Evolutionary conservation across 2,888 invertebrate genomes (phyloP).

Genomic region (Eremobia ochroleuca): DNA sequence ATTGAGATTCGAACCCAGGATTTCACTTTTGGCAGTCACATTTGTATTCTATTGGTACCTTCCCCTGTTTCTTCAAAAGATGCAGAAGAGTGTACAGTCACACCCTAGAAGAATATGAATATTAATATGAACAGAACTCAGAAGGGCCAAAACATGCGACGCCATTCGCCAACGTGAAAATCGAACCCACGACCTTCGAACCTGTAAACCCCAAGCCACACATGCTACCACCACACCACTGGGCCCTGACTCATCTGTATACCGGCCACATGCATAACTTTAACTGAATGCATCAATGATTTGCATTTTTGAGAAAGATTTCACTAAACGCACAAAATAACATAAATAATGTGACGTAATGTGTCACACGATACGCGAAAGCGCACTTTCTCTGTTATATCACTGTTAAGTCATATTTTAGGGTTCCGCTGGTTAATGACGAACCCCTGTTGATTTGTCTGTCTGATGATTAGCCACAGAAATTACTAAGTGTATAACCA

Average conservation of each 20-base stretch:
- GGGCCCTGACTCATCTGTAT: not conserved
- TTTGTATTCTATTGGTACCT: not conserved
- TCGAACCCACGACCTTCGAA: not conserved
- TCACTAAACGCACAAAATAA: conserved; percentile 63
- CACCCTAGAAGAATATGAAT: not conserved
- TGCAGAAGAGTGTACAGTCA: not conserved
- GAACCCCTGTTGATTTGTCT: not conserved
- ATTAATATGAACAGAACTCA: too few relatives aligned
- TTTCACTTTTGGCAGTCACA: not conserved
- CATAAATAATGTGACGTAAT: conserved; percentile 56
- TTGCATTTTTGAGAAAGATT: conserved; percentile 60
- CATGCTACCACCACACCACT: conserved; percentile 10
- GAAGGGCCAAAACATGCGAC: not conserved
- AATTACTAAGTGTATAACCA: not conserved
- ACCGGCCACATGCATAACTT: conserved; percentile 30
- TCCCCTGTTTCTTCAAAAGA: not conserved
- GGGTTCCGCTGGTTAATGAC: conserved; percentile 29
- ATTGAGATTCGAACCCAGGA: conserved; percentile 32
- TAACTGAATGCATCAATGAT: conserved; percentile 52
- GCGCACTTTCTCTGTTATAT: conserved; percentile 65
- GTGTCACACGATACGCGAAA: conserved; percentile 57
- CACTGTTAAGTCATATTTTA: conserved; percentile 58
- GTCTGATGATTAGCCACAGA: not conserved
- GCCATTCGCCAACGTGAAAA: not conserved
- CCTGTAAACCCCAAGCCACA: not conserved